Conservation (phyloP, 1,140 invertebrate species). For the Ruditapes philippinarum region DNA sequence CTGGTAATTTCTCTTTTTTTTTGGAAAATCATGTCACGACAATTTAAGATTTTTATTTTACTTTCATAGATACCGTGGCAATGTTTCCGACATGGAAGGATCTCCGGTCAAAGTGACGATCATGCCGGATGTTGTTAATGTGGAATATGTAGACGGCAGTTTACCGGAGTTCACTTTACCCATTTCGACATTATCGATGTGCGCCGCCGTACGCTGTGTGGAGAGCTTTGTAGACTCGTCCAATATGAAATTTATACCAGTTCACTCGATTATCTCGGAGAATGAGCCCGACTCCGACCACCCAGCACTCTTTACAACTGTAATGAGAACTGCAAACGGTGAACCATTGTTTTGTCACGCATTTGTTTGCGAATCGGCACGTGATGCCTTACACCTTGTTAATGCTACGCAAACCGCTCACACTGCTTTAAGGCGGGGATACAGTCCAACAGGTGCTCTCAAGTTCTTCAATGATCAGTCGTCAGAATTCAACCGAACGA, state of each 20-base stretch:
- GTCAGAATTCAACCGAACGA: conserved; percentile 36
- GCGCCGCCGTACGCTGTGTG: conserved; percentile 93
- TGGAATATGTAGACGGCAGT: conserved; percentile 97
- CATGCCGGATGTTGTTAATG: conserved; percentile 97
- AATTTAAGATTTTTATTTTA: neutral
- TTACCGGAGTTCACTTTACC: conserved; percentile 98
- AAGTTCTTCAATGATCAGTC: conserved; percentile 54
- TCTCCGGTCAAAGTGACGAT: conserved; percentile 94
- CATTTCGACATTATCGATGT: conserved; percentile 98
- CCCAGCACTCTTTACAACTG: conserved; percentile 98
- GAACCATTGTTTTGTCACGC: conserved; percentile 99
- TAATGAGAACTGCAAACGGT: conserved; percentile 95
- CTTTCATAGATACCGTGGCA: conserved; percentile 45
- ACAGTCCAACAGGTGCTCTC: conserved; percentile 35
- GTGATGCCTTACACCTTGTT: conserved; percentile 74
- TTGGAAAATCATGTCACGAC: no score
- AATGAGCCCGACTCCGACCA: conserved; percentile 89
- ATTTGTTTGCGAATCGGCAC: conserved; percentile 94
- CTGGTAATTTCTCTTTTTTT: no score
- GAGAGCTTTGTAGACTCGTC: conserved; percentile 75
- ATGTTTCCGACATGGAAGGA: conserved; percentile 63
- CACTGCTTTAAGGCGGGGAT: conserved; percentile 47
- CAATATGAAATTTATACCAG: conserved; percentile 93
- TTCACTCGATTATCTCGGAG: conserved; percentile 92
- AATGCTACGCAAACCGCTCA: conserved; percentile 73